phyloP scores from a whole-genome alignment of 2,797 vertebrate species.

The Poeciliopsis presidionis region DNA sequence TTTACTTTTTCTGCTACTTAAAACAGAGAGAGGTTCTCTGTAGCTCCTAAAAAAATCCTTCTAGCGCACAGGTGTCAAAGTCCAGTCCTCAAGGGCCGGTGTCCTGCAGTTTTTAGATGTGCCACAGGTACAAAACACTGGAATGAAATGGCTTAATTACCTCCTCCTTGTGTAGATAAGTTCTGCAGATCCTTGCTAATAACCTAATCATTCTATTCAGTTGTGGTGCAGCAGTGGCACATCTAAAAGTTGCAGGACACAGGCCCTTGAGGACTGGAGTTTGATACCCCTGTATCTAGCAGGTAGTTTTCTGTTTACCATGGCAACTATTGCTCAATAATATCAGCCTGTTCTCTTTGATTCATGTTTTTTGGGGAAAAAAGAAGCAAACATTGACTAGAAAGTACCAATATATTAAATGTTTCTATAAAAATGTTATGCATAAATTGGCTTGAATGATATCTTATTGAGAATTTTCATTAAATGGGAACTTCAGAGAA shows the following conservation, averaged over 20 bases:
- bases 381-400: neutral
- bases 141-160: too few species aligned
- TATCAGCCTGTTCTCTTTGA: neutral
- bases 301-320: neutral
- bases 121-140: too few species aligned
- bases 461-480: neutral
- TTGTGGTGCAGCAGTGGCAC: too few species aligned
- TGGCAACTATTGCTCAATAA: neutral
- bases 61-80: neutral
- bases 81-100: too few species aligned
- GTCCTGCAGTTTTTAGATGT: too few species aligned
- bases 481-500: constrained; percentile 16
- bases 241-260: too few species aligned
- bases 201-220: too few species aligned
- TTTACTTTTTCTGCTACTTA: constrained; percentile 18
- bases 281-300: neutral
- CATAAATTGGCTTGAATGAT: neutral
- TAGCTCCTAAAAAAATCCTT: neutral
- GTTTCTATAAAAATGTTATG: neutral
- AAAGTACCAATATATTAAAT: neutral
- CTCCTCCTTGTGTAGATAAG: too few species aligned
- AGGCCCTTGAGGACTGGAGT: too few species aligned
- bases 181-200: too few species aligned
- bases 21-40: constrained; percentile 13
- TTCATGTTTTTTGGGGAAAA: neutral